These are phyloP conservation scores for Rhagoletis zephyria DNA, from an alignment of 1,140 invertebrate species.

Conservation along the genomic window DNA sequence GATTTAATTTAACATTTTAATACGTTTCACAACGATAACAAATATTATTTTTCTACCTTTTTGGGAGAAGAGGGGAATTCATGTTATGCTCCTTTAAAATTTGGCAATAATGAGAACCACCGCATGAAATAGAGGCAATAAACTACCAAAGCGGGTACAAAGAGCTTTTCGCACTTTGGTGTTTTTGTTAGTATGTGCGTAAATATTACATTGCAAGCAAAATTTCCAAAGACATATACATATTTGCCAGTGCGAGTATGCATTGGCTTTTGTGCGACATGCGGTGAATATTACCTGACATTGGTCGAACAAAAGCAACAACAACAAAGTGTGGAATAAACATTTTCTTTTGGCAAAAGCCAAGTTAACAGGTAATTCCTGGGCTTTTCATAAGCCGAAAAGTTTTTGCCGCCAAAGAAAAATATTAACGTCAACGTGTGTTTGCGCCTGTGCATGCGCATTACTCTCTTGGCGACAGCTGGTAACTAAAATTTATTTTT, in stretches of 20 bases:
- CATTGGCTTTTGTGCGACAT: background rate
- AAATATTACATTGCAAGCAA: too few relatives aligned
- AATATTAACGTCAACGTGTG: background rate
- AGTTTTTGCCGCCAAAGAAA: slow-evolving; percentile 17
- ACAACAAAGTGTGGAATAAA: background rate
- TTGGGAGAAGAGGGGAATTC: too few relatives aligned
- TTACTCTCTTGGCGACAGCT: slow-evolving; percentile 47
- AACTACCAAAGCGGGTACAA: background rate
- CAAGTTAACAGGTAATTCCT: slow-evolving; percentile 41
- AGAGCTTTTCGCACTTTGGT: background rate
- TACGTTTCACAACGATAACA: too few relatives aligned
- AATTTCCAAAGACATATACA: too few relatives aligned
- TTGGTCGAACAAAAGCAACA: background rate
- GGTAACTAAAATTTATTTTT: slow-evolving; percentile 51
- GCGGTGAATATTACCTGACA: slow-evolving; percentile 5
- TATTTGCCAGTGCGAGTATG: too few relatives aligned
- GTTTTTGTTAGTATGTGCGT: background rate
- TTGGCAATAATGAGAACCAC: slow-evolving; percentile 16
- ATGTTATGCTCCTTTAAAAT: background rate
- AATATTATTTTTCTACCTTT: too few relatives aligned
- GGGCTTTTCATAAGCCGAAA: slow-evolving; percentile 21
- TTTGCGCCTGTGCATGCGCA: background rate
- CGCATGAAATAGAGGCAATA: background rate
- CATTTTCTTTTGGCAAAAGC: slow-evolving; percentile 25
- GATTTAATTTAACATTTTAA: too few relatives aligned